These are phyloP conservation scores for Candoia aspera DNA, from an alignment of 2,113 vertebrate genomes.

Conservation along the genomic window DNA sequence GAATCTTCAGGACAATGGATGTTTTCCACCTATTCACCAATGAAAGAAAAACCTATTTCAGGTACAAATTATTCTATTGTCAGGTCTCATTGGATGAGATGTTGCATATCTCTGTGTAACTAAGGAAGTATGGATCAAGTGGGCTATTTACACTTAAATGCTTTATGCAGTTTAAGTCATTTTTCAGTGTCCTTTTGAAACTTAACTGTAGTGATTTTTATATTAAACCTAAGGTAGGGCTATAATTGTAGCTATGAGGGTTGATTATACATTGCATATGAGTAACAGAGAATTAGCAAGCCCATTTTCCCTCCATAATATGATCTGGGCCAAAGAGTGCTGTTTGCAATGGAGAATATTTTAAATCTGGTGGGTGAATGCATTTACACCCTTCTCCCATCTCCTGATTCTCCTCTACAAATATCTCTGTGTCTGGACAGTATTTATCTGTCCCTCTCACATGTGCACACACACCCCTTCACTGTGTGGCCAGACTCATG, in stretches of 20 bases:
- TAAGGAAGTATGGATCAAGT: neutral
- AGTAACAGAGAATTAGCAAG: neutral
- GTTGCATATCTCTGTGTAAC: neutral
- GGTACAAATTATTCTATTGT: slow-evolving; percentile 70
- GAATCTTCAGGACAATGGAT: slow-evolving; percentile 89
- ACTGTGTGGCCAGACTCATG: neutral
- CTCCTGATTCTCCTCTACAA: neutral
- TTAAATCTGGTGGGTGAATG: neutral
- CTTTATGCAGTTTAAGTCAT: no score
- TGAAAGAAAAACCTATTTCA: slow-evolving; percentile 77
- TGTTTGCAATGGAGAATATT: neutral
- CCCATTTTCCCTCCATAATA: no score
- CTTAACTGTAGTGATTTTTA: no score
- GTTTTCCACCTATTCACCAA: slow-evolving; percentile 84
- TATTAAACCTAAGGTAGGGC: no score
- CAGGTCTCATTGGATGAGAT: neutral
- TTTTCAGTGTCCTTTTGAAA: no score
- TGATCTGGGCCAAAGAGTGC: neutral
- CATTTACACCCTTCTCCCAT: neutral
- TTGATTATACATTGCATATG: no score
- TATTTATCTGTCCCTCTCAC: neutral
- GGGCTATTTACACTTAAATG: neutral
- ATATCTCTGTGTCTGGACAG: neutral
- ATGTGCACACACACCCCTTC: neutral
- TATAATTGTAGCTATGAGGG: no score